These are phyloP conservation scores for Paratilapia polleni DNA, from an alignment of 2,113 vertebrate genomes.

Conservation along the genomic window DNA sequence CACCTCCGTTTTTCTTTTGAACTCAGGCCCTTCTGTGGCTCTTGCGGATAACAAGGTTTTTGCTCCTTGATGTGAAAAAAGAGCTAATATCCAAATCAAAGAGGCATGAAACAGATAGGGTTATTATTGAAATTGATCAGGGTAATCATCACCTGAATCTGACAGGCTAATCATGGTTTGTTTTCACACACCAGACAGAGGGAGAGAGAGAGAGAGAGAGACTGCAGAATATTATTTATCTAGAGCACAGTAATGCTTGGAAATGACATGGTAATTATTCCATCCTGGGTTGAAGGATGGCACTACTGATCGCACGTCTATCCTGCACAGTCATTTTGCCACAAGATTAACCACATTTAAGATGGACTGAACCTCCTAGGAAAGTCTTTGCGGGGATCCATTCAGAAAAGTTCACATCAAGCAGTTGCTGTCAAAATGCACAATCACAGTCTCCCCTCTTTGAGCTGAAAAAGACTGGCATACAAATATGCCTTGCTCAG, in stretches of 20 bases:
- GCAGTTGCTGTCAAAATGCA: neutral
- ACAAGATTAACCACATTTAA: constrained; percentile 26
- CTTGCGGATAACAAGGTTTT: constrained; percentile 13
- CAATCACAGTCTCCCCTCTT: constrained; percentile 6
- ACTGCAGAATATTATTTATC: constrained; percentile 46
- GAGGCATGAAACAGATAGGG: constrained; percentile 46
- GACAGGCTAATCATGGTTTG: constrained; percentile 57
- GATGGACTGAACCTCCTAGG: neutral
- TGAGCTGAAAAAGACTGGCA: neutral
- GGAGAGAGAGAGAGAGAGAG: neutral
- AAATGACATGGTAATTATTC: constrained; percentile 62
- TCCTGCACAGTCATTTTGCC: constrained; percentile 16
- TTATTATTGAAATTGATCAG: constrained; percentile 61
- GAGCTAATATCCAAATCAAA: constrained; percentile 44
- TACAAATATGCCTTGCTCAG: neutral
- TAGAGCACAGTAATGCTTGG: constrained; percentile 38
- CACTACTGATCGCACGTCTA: constrained; percentile 15
- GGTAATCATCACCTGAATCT: constrained; percentile 51
- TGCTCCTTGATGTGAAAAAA: constrained; percentile 28
- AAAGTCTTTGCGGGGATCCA: constrained; percentile 3
- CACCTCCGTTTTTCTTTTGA: neutral
- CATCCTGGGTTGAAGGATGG: constrained; percentile 40
- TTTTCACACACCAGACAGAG: constrained; percentile 43
- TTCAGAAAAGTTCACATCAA: neutral
- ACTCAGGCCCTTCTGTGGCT: neutral